phyloP scores from a whole-genome alignment of 2,888 invertebrate species.

The Philonicus albiceps region DNA sequence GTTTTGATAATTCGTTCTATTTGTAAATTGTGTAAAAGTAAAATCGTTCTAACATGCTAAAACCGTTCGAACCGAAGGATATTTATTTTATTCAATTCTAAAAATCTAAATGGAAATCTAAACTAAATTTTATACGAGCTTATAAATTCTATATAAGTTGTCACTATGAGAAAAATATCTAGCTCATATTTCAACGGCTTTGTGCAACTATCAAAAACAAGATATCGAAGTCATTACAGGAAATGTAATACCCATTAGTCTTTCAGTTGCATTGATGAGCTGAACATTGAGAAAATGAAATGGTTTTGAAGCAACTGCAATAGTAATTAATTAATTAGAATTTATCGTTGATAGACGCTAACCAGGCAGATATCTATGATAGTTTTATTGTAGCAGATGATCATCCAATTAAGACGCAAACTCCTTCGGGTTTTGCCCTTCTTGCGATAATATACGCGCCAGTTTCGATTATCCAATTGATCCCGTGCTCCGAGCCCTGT shows the following conservation, averaged over 20 bases:
- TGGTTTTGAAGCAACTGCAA: slow-evolving; percentile 13
- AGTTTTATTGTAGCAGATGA: slow-evolving; percentile 10
- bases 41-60: too few relatives aligned
- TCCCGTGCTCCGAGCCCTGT: slow-evolving; percentile 7
- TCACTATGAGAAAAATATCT: too few relatives aligned
- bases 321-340: slow-evolving; percentile 26
- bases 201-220: background rate
- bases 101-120: too few relatives aligned
- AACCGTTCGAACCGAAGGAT: too few relatives aligned
- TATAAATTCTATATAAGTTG: too few relatives aligned
- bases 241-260: background rate
- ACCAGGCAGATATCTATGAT: background rate
- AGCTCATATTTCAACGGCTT: too few relatives aligned
- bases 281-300: background rate
- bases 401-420: slow-evolving; percentile 28
- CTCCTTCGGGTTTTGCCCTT: slow-evolving; percentile 13
- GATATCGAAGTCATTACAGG: background rate
- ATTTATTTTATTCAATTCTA: too few relatives aligned
- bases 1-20: too few relatives aligned
- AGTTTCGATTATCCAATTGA: slow-evolving; percentile 28
- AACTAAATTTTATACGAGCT: too few relatives aligned
- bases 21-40: too few relatives aligned
- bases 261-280: background rate
- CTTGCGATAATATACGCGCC: background rate
- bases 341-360: background rate